Evolutionary conservation across 2,113 vertebrate species (phyloP), one percentile per base, ranked within the genome.

Genomic region (Hiodon alosoides): DNA sequence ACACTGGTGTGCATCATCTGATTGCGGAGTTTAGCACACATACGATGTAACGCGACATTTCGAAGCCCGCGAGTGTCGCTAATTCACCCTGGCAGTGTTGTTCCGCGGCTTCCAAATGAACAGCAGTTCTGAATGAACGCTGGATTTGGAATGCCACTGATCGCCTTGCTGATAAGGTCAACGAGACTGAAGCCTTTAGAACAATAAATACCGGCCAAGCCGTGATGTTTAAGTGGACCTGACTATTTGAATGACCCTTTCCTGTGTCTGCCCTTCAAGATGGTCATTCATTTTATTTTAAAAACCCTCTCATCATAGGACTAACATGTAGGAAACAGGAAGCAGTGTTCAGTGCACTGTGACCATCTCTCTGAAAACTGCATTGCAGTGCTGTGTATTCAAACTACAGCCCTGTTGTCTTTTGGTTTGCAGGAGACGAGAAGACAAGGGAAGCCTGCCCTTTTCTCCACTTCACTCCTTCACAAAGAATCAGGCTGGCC

Each of bases 371-470:
- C 17, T n/a, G 11, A 66, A 74, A 47, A 31, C 52, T 67, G 61
- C n/a, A 13, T 52, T 57, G n/a, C 52, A 3, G 16, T 2, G 47
- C n/a, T 60, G 60, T 77, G 11, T 14, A 60, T 16, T 4, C 55
- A 64, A 31, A 61, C 68, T 61, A 75, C n/a, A 74, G 5, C 16
- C 11, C 4, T 82, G 16, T 80, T 78, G 53, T 68, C 73, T 73
- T 77, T 71, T 78, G 60, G 65, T 72, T 80, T 78, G 6, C 77
- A 89, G 86, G 78, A 71, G 73, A 74, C 76, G 4, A 69, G 72
- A 8, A 47, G 77, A 16, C 64, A 5, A 70, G 48, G 6, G 53
- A 71, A 14, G 62, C 60, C 54, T 53, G n/a, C 53, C n/a, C 13
- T 73, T 61, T 53, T 55, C n/a, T 54, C 59, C 76, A 47, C 59